Conservation (phyloP, 2,113 vertebrate genomes). For the Protobothrops flavoviridis region DNA sequence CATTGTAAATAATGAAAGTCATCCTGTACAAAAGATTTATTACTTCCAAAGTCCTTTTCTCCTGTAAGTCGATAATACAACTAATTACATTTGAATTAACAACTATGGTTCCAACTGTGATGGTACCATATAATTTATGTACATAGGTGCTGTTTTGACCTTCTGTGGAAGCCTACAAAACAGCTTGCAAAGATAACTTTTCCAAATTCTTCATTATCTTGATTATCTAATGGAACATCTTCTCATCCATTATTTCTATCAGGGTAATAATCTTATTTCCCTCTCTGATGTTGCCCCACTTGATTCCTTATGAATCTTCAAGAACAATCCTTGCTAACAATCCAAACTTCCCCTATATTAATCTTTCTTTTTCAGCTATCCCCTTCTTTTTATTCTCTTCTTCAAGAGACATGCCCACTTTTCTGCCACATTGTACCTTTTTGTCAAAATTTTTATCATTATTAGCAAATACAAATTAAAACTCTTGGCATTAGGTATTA, state of each 20-base stretch:
- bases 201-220: neutral
- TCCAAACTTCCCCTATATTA: neutral
- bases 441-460: neutral
- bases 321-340: neutral
- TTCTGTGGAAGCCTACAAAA: neutral
- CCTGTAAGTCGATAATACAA: neutral
- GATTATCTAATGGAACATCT: neutral
- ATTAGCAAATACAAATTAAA: neutral
- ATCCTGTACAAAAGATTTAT: neutral
- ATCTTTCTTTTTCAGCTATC: neutral
- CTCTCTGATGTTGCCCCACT: neutral
- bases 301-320: neutral
- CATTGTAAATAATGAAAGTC: neutral
- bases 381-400: neutral
- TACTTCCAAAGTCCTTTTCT: neutral
- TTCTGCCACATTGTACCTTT: neutral
- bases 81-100: neutral
- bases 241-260: neutral
- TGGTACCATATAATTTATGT: neutral
- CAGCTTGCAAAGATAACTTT: neutral
- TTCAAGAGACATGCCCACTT: neutral
- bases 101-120: neutral
- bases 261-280: neutral
- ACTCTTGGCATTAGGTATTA: neutral
- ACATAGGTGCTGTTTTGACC: neutral